phyloP scores from a whole-genome alignment of 2,888 invertebrate genomes.

The Schizaphis graminum region DNA sequence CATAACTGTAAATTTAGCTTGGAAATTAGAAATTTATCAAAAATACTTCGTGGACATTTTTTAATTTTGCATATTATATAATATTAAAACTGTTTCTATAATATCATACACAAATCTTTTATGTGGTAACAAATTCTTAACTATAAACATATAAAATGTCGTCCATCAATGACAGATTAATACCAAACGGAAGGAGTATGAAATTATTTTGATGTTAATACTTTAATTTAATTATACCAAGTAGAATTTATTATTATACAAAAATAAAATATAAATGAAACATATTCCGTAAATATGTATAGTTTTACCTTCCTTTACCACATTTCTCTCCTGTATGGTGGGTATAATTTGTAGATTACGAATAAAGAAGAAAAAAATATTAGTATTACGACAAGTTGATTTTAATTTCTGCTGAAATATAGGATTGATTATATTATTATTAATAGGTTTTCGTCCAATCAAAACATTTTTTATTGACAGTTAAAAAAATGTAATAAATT shows the following conservation, averaged over 20 bases:
- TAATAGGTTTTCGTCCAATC: too few relatives aligned
- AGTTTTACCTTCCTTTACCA: too few relatives aligned
- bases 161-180: not conserved
- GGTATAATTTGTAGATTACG: too few relatives aligned
- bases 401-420: too few relatives aligned
- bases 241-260: not conserved
- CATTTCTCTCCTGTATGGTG: too few relatives aligned
- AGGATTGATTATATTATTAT: too few relatives aligned
- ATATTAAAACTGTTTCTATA: not conserved
- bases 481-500: too few relatives aligned
- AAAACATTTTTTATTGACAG: too few relatives aligned
- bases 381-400: too few relatives aligned
- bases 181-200: not conserved
- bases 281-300: too few relatives aligned
- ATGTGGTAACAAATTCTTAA: not conserved
- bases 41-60: not conserved
- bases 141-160: not conserved
- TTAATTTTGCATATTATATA: not conserved
- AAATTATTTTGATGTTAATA: not conserved
- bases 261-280: not conserved
- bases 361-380: too few relatives aligned
- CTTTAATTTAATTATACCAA: not conserved
- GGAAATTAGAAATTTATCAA: not conserved
- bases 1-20: not conserved
- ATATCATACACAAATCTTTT: not conserved